phyloP scores from a whole-genome alignment of 1,140 invertebrate species.

The Halictus rubicundus region DNA sequence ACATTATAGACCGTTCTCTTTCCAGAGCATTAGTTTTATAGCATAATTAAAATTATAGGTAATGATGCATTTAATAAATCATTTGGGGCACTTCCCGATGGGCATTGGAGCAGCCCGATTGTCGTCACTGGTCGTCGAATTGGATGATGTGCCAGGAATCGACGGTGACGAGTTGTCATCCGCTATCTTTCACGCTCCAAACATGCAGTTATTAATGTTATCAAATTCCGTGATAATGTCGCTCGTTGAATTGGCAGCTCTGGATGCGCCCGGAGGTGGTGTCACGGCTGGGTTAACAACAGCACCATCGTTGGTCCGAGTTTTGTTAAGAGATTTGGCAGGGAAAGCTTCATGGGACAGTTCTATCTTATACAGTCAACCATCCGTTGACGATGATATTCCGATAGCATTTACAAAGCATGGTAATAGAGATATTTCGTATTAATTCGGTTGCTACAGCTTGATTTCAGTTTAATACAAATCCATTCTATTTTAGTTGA shows the following conservation, averaged over 20 bases:
- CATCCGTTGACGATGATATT: conserved; percentile 71
- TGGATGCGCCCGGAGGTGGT: conserved; percentile 91
- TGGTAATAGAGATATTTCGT: conserved; percentile 56
- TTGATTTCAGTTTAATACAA: neutral
- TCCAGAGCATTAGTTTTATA: neutral
- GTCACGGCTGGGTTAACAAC: conserved; percentile 88
- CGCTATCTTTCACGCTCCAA: conserved; percentile 92
- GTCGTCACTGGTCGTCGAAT: conserved; percentile 93
- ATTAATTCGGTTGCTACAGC: neutral
- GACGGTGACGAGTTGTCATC: conserved; percentile 87
- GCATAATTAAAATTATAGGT: conserved; percentile 73
- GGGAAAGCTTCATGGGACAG: conserved; percentile 99
- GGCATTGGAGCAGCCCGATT: conserved; percentile 91
- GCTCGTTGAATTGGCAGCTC: conserved; percentile 93
- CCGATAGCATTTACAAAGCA: conserved; percentile 60
- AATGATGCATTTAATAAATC: conserved; percentile 91
- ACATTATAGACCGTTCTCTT: neutral
- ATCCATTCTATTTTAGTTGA: conserved; percentile 53
- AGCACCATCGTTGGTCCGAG: conserved; percentile 86
- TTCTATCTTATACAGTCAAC: conserved; percentile 91
- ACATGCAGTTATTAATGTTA: conserved; percentile 93
- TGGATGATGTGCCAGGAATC: conserved; percentile 93
- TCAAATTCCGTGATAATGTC: conserved; percentile 93
- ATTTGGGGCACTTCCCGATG: conserved; percentile 94
- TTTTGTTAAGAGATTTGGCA: conserved; percentile 94